Evolutionary conservation across 2,113 vertebrate genomes (phyloP).

Genomic region (Nanorana parkeri): DNA sequence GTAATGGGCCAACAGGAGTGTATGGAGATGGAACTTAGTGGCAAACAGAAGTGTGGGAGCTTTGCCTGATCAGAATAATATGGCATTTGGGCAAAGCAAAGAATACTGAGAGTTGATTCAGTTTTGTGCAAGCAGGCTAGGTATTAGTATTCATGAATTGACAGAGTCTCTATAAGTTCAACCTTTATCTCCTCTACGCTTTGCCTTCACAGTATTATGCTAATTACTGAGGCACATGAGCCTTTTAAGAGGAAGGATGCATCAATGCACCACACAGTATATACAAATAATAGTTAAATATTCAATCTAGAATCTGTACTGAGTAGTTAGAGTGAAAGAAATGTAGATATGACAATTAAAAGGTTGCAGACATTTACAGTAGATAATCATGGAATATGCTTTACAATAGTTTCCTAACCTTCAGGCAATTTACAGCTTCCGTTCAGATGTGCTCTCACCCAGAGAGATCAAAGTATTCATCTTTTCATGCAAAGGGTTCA

Average conservation of each 20-base stretch:
- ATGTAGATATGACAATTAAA: not conserved
- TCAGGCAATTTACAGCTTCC: not conserved
- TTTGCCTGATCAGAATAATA: no score
- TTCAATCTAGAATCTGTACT: not conserved
- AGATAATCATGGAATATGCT: not conserved
- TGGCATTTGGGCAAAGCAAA: no score
- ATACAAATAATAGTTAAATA: not conserved
- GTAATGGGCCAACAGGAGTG: no score
- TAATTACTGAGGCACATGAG: no score
- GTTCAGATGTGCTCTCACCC: not conserved
- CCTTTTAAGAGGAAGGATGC: not conserved
- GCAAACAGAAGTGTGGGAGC: no score
- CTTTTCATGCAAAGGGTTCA: not conserved
- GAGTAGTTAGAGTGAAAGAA: not conserved
- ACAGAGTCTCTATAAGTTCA: no score
- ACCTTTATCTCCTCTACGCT: no score
- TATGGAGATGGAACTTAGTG: no score
- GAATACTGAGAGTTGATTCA: no score
- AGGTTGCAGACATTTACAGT: not conserved
- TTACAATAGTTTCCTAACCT: not conserved
- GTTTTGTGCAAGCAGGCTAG: no score
- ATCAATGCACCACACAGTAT: not conserved
- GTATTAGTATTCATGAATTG: no score
- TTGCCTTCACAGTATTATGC: no score
- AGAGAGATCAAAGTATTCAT: slow-evolving; percentile 24